Evolutionary conservation across 2,797 vertebrate genomes (phyloP).

Genomic region (Centropyge bicolor): DNA sequence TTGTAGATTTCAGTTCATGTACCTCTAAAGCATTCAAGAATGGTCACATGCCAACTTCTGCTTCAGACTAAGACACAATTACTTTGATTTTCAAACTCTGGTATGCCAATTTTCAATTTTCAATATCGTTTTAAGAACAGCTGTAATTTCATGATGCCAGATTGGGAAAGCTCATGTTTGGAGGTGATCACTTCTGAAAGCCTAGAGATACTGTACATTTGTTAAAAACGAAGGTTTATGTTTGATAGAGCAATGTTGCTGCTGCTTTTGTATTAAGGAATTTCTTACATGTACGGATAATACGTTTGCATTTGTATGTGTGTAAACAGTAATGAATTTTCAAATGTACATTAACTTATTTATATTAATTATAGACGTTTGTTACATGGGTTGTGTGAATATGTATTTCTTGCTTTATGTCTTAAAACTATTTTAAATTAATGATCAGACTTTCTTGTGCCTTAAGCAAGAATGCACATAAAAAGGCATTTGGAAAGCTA

Average conservation of each 20-base stretch:
- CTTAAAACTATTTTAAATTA: conserved; percentile 30
- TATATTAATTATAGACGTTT: conserved; percentile 11
- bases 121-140: not conserved
- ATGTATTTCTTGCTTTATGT: conserved; percentile 16
- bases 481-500: not conserved
- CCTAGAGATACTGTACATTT: not conserved
- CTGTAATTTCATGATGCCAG: not conserved
- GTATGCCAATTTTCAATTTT: not conserved
- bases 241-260: conserved; percentile 2
- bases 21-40: not conserved
- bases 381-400: not conserved
- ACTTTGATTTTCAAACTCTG: not conserved
- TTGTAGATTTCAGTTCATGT: conserved; percentile 2
- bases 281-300: not conserved
- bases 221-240: not conserved
- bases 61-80: not conserved
- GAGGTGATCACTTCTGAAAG: not conserved
- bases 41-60: not conserved
- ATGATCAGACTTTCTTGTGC: conserved; percentile 5
- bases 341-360: not conserved
- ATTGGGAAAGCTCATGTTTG: conserved; percentile 1
- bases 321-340: not conserved
- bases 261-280: conserved; percentile 30
- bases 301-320: conserved; percentile 31
- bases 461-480: conserved; percentile 1